Conservation (phyloP, 2,113 vertebrate species). For the Garra rufa region DNA sequence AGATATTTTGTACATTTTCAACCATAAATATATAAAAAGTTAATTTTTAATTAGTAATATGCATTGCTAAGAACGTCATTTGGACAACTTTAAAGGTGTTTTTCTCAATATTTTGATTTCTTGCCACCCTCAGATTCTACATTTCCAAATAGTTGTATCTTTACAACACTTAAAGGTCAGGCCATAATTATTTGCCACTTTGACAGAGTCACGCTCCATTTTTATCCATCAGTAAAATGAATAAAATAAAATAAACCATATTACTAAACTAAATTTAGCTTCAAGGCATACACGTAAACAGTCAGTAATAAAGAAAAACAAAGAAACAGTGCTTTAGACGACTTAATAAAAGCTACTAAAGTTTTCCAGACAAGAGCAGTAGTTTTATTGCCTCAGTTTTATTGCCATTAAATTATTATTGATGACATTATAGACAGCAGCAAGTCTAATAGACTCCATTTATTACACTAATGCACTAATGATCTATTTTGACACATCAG, state of each 20-base stretch:
- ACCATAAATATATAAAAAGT: too few species aligned
- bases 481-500: conserved; percentile 12
- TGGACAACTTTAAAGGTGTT: too few species aligned
- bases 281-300: background rate
- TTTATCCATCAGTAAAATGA: background rate
- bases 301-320: background rate
- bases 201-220: background rate
- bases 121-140: too few species aligned
- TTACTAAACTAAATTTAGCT: background rate
- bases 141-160: too few species aligned
- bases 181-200: background rate
- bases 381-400: background rate
- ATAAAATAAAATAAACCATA: background rate
- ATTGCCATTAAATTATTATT: background rate
- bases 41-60: too few species aligned
- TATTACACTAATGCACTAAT: conserved; percentile 15
- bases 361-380: background rate
- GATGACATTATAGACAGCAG: background rate
- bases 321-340: background rate
- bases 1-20: too few species aligned
- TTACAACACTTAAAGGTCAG: too few species aligned
- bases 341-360: background rate
- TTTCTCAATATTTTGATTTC: too few species aligned
- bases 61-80: too few species aligned
- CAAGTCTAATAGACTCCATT: background rate